Conservation (phyloP, 2,888 invertebrate genomes). For the Aporophyla lueneburgensis region DNA sequence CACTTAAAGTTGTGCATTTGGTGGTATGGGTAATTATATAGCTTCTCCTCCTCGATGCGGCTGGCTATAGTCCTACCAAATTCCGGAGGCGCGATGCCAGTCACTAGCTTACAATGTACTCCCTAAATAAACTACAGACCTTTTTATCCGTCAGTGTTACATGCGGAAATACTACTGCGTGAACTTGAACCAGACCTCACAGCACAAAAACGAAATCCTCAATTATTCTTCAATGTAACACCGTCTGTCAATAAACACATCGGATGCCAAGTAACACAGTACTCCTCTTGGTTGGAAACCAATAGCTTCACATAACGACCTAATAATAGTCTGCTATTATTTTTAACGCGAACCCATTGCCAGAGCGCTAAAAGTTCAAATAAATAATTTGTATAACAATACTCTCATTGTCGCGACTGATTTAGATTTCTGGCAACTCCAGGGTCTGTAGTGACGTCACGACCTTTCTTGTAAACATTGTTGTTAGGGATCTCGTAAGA, state of each 20-base stretch:
- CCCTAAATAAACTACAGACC: neutral
- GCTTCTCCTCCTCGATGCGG: too few relatives aligned
- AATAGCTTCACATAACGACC: constrained; percentile 42
- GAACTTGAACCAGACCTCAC: constrained; percentile 42
- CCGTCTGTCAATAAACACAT: constrained; percentile 50
- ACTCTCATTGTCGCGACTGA: constrained; percentile 69
- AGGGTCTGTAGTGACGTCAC: constrained; percentile 65
- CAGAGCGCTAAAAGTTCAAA: constrained; percentile 59
- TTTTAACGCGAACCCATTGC: constrained; percentile 52
- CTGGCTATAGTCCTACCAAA: too few relatives aligned
- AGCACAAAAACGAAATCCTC: constrained; percentile 5
- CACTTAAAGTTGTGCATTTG: too few relatives aligned
- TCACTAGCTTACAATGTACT: neutral
- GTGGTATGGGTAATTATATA: too few relatives aligned
- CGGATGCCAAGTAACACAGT: constrained; percentile 48
- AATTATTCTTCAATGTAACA: constrained; percentile 28
- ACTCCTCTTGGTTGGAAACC: constrained; percentile 57
- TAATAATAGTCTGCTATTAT: constrained; percentile 52
- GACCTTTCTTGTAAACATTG: constrained; percentile 67
- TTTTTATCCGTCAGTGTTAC: neutral
- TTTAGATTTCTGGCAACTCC: constrained; percentile 66
- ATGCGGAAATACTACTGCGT: neutral
- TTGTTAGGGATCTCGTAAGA: constrained; percentile 51
- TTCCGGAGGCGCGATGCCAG: too few relatives aligned
- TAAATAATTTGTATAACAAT: constrained; percentile 64